Evolutionary conservation across 2,888 invertebrate genomes (phyloP), one percentile per base, ranked within the genome.

Genomic region (Podotricha telesiphe): DNA sequence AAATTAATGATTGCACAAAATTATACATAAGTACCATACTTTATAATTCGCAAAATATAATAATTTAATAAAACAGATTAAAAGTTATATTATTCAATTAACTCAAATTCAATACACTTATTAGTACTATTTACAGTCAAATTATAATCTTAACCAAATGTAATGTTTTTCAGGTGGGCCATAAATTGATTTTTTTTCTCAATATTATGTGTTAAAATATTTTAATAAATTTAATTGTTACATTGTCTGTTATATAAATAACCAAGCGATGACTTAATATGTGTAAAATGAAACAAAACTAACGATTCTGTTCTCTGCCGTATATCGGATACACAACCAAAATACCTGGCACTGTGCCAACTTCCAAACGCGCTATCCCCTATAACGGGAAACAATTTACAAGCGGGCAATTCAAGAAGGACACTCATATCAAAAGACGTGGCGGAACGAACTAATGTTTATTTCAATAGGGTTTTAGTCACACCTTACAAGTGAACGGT

Each of bases 301-400:
- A 70, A 65, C 22, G 40, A 64, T 59, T 63, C 65, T 42, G 59
- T 71, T 64, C 69, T 67, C 61, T 22, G 22, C 59, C n/a, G 42
- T 58, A 68, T 66, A 73, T 67, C 50, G 17, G 63, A 69, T 64
- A 67, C 65, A 70, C 70, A 78, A 73, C 79, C 77, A 75, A 82
- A 80, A 78, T 73, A 75, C 8, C 80, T 85, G 88, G 86, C 78
- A 68, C 65, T 45, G 66, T 76, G 86, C 90, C 91, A 91, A 85
- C 83, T 80, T 83, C 84, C 84, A 80, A 84, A 82, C 79, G 75
- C 76, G 80, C 78, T 77, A 78, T 78, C 69, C 76, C 81, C 80
- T 80, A 82, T 79, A 81, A 79, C 79, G 79, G 79, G 78, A 78
- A 78, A 78, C 76, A 76, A 79, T 75, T 76, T 78, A 74, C 75